Base-by-base conservation (phyloP, 1,140 invertebrate species). In the Cydia pomonella region DNA sequence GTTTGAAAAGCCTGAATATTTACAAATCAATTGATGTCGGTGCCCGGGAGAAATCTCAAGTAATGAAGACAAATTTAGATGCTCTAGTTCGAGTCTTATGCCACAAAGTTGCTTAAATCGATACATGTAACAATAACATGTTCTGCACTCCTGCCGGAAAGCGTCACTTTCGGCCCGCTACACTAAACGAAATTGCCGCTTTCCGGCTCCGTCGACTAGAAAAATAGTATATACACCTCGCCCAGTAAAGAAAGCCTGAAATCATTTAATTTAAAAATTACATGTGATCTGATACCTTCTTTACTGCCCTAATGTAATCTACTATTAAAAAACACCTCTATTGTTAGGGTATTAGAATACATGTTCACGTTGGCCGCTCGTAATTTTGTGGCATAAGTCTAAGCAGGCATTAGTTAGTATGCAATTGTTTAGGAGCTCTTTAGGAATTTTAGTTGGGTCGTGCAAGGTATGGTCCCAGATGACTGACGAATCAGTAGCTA, bases 381-480 rank as follows among this genome's bases (percentile, higher is more conserved):
- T 47, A 47, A 47, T 13, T 47, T 47, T 47, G 44, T 47, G 16
- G 44, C 44, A 47, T 47, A 47, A 47, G 44, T 16, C 12, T 12
- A 47, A 4, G 1, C 62, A 27, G 62, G 62, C 21, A 27, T 63
- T 63, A 27, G 62, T 23, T 63, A 63, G 25, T 27, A 63, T 21
- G 62, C 21, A 63, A 27, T 63, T 63, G 62, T 4, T 63, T 62
- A 62, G 53, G 13, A 63, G 12, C 23, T 63, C 62, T 27, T 63
- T 25, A 21, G 25, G 23, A 25, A 53, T 53, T 53, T 53, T 47
- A 47, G 50, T 53, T 53, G 50, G 50, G 50, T 47, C 50, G 16
- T 18, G 50, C 50, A 53, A 53, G 50, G 50, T 53, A 53, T 13
- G 44, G 50, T 53, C n/a, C n/a, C 18, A 13, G 41, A 7, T 53